Evolutionary conservation across 2,797 vertebrate species (phyloP), one percentile per base, ranked within the genome.

Genomic region (Sciaenops ocellatus): DNA sequence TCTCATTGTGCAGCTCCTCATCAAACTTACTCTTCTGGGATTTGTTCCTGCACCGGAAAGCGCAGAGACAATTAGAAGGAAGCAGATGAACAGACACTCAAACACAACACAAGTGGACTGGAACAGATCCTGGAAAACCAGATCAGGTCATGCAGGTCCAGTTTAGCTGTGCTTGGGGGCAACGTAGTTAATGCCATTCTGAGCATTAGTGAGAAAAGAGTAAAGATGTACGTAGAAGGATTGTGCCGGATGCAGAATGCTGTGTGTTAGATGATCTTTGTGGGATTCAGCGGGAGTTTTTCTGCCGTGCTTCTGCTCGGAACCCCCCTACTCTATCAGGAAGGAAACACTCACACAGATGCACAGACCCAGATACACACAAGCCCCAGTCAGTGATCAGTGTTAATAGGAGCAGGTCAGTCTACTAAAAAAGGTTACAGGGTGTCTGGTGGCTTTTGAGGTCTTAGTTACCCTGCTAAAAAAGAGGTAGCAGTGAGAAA

Each of bases 21-120:
- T 99, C 98, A 67, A 97, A 96, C 90, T 96, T 97, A 69, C 95
- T 97, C 93, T 96, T 99, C 91, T 98, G 98, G 85, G 97, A 97
- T 12, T 96, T 94, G 70, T 95, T 98, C 90, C 98, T 99, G 94
- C 55, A 79, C 50, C 91, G 90, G 76, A 86, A 83, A 92, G 61
- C 60, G 81, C 63, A 82, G 46, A 89, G 68, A 85, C 73, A 81
- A 86, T 90, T 76, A 88, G 77, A 60, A 78, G 74, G 41, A 69
- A 63, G 81, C 65, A 62, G 28, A 64, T 24, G 18, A 46, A 68
- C 56, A 73, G 47, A 80, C 38, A 51, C 66, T 12, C 56, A 83
- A 13, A 75, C 76, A 69, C 1, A 13, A 75, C 76, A 50, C 52
- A 69, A 54, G 60, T 55, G 47, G 65, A 85, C 73, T 28, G 52